A percentile compares a stretch with the other conserved stretches of the same genome.
Conservation (phyloP, 2,797 vertebrate genomes). For the Xerus rutilus region DNA sequence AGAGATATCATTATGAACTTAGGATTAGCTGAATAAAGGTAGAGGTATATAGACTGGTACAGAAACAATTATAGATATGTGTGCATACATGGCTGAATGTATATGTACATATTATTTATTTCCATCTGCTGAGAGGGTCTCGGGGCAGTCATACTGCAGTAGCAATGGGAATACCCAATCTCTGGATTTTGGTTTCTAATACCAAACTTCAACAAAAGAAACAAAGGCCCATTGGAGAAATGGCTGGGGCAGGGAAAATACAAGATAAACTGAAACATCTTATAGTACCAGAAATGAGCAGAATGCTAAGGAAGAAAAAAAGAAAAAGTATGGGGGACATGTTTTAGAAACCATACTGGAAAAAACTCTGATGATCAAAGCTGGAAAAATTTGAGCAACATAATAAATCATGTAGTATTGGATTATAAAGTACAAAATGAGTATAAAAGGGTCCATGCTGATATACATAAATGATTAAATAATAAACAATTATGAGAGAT, state of each 20-base stretch:
- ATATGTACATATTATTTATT: background rate
- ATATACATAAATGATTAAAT: background rate
- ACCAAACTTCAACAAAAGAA: background rate
- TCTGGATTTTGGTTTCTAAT: background rate
- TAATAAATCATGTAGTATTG: background rate
- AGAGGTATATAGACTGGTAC: too few species aligned
- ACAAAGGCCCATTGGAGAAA: background rate
- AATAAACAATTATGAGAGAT: background rate
- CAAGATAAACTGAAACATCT: background rate
- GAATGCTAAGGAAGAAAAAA: background rate
- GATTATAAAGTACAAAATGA: background rate
- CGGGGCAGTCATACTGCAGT: background rate
- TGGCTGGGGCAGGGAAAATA: background rate
- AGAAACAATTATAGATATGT: background rate
- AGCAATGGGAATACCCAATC: background rate
- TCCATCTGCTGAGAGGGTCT: background rate
- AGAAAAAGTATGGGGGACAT: background rate
- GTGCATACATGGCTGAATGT: background rate
- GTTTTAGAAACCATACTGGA: background rate
- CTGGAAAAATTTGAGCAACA: too few species aligned
- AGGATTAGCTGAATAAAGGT: background rate
- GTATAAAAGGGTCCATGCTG: background rate
- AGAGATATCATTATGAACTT: background rate
- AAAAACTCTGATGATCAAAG: background rate
- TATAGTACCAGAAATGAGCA: background rate